phyloP scores from a whole-genome alignment of 37 sponge, comb jelly and placozoan species.

The Oopsacas minuta region DNA sequence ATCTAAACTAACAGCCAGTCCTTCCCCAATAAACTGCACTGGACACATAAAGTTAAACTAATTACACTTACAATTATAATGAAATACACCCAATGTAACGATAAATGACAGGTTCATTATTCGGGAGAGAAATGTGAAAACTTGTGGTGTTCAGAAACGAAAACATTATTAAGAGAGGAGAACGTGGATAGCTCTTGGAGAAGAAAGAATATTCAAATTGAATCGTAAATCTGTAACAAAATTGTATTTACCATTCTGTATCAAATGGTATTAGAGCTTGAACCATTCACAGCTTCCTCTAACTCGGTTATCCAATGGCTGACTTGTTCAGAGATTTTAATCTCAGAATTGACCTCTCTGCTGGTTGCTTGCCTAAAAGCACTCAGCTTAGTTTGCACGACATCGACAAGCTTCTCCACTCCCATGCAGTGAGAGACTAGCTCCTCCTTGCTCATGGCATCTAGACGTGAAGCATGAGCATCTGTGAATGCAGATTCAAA shows the following conservation, averaged over 20 bases:
- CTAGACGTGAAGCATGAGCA: not conserved
- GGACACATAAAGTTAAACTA: not conserved
- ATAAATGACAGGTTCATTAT: not conserved
- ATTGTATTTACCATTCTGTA: not conserved
- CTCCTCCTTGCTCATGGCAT: conserved; percentile 26
- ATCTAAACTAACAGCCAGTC: no score
- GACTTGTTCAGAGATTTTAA: not conserved
- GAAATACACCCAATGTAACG: not conserved
- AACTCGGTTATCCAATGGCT: not conserved
- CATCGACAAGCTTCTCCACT: conserved; percentile 16
- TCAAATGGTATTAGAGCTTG: not conserved
- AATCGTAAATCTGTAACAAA: not conserved
- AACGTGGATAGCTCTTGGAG: not conserved
- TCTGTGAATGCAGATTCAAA: conserved; percentile 21
- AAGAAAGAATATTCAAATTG: not conserved
- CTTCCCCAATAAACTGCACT: no score
- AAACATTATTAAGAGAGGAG: not conserved
- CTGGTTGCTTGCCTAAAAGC: not conserved
- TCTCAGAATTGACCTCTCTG: not conserved
- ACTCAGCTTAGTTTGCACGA: not conserved
- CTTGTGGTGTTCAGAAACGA: not conserved
- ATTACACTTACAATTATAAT: not conserved
- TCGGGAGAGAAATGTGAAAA: not conserved
- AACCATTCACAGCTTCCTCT: not conserved
- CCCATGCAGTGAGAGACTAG: conserved; percentile 24